Percentiles rank a stretch among this genome's conserved stretches.
These are phyloP conservation scores for Oikopleura vanhoeffeni DNA, from an alignment of 23 tunicate genomes.

Conservation along the genomic window DNA sequence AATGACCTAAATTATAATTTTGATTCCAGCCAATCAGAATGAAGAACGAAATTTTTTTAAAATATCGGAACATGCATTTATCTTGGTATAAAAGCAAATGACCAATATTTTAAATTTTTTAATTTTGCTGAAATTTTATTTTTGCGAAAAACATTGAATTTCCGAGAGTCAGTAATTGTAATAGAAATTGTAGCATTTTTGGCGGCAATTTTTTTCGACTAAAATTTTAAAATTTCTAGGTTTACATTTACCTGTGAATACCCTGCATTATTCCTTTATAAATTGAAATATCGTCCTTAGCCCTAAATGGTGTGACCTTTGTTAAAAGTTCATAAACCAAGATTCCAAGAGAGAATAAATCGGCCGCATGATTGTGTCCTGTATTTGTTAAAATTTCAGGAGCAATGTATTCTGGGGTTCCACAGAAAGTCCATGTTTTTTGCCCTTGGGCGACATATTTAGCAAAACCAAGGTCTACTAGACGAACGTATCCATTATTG, in stretches of 20 bases:
- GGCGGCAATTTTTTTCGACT: no score
- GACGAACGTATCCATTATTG: slow-evolving; percentile 50
- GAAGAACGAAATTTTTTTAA: no score
- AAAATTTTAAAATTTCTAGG: no score
- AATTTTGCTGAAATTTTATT: no score
- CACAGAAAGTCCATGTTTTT: slow-evolving; percentile 92
- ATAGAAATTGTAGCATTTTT: no score
- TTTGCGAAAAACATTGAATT: no score
- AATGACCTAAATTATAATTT: no score
- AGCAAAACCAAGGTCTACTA: slow-evolving; percentile 88
- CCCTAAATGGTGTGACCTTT: slow-evolving; percentile 55
- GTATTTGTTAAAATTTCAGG: slow-evolving; percentile 71
- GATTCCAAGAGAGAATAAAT: slow-evolving; percentile 82
- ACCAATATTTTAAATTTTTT: no score
- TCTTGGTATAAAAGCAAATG: no score
- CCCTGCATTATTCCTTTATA: not conserved
- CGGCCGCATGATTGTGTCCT: slow-evolving; percentile 81
- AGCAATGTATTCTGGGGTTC: slow-evolving; percentile 92
- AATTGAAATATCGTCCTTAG: slow-evolving; percentile 2
- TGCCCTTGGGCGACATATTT: slow-evolving; percentile 49
- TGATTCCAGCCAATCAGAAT: no score
- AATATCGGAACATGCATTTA: no score
- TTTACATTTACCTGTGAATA: not conserved
- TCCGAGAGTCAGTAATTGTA: no score
- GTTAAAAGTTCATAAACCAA: slow-evolving; percentile 68